Evolutionary conservation across 2,888 invertebrate species (phyloP).

Genomic region (Eupelmus urozonus): DNA sequence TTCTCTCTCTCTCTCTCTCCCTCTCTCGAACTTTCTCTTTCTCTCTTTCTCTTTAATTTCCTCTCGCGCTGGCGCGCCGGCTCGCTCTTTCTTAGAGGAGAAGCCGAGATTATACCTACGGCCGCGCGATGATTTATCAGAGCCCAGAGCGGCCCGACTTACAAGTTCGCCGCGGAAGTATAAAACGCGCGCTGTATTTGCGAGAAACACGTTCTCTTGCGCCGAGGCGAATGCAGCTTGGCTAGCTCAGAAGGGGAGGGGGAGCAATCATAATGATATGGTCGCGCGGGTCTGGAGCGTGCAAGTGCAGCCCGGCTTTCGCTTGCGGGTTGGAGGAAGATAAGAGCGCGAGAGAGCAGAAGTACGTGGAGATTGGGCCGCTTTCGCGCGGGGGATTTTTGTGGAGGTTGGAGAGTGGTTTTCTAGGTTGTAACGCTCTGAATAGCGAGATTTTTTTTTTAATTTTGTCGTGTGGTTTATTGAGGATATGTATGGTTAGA

Average conservation of each 20-base stretch:
- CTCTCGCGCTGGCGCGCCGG: constrained; percentile 51
- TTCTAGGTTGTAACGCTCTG: too few relatives aligned
- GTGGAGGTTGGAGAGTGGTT: too few relatives aligned
- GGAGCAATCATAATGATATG: constrained; percentile 61
- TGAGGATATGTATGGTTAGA: too few relatives aligned
- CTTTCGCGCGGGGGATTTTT: too few relatives aligned
- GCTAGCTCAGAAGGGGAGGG: too few relatives aligned
- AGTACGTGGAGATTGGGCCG: too few relatives aligned
- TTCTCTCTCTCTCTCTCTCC: constrained; percentile 45
- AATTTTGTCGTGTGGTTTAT: too few relatives aligned
- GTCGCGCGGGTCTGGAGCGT: constrained; percentile 33
- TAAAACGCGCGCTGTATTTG: constrained; percentile 29
- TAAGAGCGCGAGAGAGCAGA: not conserved
- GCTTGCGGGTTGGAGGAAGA: not conserved
- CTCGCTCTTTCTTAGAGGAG: constrained; percentile 30
- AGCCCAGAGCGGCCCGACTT: constrained; percentile 51
- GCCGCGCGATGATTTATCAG: constrained; percentile 58
- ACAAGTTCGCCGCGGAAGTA: constrained; percentile 54
- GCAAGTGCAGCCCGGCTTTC: constrained; percentile 21
- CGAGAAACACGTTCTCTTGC: constrained; percentile 57
- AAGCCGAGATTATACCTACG: constrained; percentile 55
- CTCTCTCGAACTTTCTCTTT: constrained; percentile 28
- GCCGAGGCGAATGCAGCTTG: constrained; percentile 60
- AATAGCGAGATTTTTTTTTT: too few relatives aligned
- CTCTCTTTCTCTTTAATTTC: constrained; percentile 56